phyloP scores from a whole-genome alignment of 2,888 invertebrate genomes.

The Conops quadrifasciatus region DNA sequence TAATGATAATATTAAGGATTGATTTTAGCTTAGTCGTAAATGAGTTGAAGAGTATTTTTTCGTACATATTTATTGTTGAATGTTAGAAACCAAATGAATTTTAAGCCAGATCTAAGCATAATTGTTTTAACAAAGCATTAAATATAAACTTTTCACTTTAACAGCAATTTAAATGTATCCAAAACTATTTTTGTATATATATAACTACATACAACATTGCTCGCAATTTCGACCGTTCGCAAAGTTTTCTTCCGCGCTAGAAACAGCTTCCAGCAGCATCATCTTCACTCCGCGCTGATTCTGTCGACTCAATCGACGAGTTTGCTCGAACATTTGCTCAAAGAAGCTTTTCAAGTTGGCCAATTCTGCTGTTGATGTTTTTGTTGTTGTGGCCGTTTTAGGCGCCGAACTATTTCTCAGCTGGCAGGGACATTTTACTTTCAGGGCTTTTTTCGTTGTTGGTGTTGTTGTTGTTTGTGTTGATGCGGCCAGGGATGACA shows the following conservation, averaged over 20 bases:
- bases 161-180: no score
- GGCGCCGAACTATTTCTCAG: constrained; percentile 6
- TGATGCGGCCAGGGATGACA: no score
- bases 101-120: not conserved
- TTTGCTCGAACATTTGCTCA: constrained; percentile 42
- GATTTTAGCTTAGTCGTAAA: not conserved
- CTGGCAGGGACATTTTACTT: constrained; percentile 43
- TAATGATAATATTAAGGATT: no score
- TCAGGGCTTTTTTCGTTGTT: constrained; percentile 29
- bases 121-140: not conserved
- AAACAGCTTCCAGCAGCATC: constrained; percentile 42
- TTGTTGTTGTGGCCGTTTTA: not conserved
- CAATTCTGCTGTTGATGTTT: not conserved
- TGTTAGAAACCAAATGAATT: not conserved
- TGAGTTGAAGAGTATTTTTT: not conserved
- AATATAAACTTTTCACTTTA: not conserved
- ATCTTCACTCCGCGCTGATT: constrained; percentile 43
- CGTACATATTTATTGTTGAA: constrained; percentile 10
- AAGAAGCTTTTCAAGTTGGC: constrained; percentile 40
- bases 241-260: constrained; percentile 40
- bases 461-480: not conserved
- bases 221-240: constrained; percentile 43
- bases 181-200: not conserved
- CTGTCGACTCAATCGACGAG: constrained; percentile 35
- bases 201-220: constrained; percentile 20